phyloP scores from a whole-genome alignment of 2,113 vertebrate genomes.

The Psophia crepitans region DNA sequence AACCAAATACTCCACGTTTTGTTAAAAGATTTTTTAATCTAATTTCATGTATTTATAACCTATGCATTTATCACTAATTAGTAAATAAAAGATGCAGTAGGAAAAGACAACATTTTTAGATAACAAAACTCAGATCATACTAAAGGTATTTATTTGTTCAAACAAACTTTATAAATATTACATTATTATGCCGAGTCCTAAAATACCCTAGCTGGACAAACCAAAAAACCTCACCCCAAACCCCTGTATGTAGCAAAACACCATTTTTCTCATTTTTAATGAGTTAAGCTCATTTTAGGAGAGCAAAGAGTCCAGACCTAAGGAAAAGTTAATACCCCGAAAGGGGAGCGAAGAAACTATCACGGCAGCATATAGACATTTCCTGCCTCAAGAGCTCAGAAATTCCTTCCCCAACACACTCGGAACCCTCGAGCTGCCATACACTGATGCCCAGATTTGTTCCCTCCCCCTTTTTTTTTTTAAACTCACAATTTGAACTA shows the following conservation, averaged over 20 bases:
- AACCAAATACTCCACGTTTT: neutral
- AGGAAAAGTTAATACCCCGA: neutral
- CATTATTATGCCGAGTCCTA: neutral
- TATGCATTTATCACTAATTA: neutral
- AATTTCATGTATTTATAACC: neutral
- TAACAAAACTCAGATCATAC: neutral
- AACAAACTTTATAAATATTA: neutral
- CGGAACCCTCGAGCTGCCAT: neutral
- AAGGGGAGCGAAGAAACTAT: neutral
- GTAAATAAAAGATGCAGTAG: neutral
- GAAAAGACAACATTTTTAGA: neutral
- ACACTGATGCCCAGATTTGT: constrained; percentile 9
- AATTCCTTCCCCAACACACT: neutral
- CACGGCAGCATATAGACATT: neutral
- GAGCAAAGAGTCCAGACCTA: neutral
- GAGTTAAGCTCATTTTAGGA: neutral
- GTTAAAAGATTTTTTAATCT: neutral
- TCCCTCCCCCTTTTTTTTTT: neutral
- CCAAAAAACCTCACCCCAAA: neutral
- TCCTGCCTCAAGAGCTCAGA: neutral
- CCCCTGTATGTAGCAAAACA: neutral
- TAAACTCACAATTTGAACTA: constrained; percentile 2
- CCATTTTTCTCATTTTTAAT: neutral
- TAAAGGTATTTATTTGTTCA: neutral
- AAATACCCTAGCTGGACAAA: neutral